Conservation (phyloP, 2,113 vertebrate genomes). For the Petrocephalus zakoni region DNA sequence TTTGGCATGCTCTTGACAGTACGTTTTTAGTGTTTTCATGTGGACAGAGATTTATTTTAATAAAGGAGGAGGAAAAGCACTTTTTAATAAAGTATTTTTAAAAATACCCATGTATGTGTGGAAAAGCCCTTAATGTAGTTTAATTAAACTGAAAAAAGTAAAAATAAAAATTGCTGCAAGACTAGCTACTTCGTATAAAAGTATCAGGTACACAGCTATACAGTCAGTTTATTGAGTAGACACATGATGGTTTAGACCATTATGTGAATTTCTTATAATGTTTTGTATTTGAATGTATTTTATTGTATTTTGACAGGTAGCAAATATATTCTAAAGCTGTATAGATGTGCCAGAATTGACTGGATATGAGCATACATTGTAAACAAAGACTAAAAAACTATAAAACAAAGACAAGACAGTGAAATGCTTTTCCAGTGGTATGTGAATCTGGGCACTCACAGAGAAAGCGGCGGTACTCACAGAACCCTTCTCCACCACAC, state of each 20-base stretch:
- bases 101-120: too few relatives aligned
- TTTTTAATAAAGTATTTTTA: too few relatives aligned
- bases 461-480: constrained; percentile 61
- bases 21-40: too few relatives aligned
- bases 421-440: not conserved
- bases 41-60: too few relatives aligned
- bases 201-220: not conserved
- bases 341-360: not conserved
- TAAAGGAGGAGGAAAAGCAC: too few relatives aligned
- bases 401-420: not conserved
- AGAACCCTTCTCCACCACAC: constrained; percentile 95
- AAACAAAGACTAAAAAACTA: not conserved
- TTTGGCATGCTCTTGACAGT: too few relatives aligned
- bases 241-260: not conserved
- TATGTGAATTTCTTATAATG: not conserved
- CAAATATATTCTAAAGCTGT: not conserved
- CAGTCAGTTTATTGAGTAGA: not conserved
- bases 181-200: not conserved
- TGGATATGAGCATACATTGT: not conserved
- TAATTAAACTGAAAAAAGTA: not conserved
- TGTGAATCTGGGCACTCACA: not conserved
- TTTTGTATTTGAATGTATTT: not conserved
- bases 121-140: too few relatives aligned
- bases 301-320: not conserved
- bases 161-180: not conserved